phyloP scores from a whole-genome alignment of 2,888 invertebrate species.

The Eurois occulta region DNA sequence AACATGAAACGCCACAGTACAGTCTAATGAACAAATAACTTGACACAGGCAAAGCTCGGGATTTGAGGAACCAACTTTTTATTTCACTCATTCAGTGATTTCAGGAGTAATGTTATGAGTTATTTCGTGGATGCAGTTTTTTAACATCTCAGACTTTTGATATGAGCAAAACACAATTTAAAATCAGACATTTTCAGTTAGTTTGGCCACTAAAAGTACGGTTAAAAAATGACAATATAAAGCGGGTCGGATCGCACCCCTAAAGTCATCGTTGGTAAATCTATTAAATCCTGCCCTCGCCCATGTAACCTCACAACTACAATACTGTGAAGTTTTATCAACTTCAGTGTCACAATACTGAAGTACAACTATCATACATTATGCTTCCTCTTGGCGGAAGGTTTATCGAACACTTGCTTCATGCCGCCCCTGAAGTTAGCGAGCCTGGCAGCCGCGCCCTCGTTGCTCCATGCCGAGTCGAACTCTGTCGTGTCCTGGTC shows the following conservation, averaged over 20 bases:
- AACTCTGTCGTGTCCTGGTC: constrained; percentile 99
- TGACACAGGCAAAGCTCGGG: neutral
- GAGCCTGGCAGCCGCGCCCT: constrained; percentile 90
- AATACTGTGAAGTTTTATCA: neutral
- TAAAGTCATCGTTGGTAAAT: neutral
- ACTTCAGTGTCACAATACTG: neutral
- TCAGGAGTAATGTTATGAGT: neutral
- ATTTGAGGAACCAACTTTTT: neutral
- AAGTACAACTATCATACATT: constrained; percentile 61
- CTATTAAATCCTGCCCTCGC: neutral
- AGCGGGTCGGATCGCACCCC: neutral
- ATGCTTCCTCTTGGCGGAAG: constrained; percentile 90
- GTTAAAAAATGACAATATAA: neutral
- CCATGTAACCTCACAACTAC: neutral
- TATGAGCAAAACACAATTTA: neutral
- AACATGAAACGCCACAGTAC: constrained; percentile 12
- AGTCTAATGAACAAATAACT: constrained; percentile 13
- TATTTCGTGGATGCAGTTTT: neutral
- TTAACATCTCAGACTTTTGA: neutral
- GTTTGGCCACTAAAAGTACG: neutral
- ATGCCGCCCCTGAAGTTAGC: constrained; percentile 96
- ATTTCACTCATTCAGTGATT: neutral
- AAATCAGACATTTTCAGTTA: neutral
- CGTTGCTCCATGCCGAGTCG: constrained; percentile 99
- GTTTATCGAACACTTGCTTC: constrained; percentile 97